Conservation (phyloP, 2,888 invertebrate species). For the Steinernema hermaphroditum region DNA sequence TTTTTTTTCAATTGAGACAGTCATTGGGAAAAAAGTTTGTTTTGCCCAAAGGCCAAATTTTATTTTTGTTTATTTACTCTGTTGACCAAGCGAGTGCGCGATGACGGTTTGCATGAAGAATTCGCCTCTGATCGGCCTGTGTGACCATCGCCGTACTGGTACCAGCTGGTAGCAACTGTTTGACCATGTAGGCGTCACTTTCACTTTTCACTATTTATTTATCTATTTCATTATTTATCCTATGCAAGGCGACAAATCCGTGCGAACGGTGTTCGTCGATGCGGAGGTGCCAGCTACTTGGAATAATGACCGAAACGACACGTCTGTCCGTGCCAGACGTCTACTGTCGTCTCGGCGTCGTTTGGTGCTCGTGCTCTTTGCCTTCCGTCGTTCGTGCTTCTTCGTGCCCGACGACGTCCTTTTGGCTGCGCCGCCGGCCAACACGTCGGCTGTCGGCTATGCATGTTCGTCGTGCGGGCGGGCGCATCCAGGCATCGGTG, state of each 20-base stretch:
- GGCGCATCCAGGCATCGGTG: conserved; percentile 23
- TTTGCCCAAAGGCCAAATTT: background rate
- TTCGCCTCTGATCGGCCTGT: background rate
- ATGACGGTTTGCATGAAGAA: background rate
- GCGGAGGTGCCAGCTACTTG: background rate
- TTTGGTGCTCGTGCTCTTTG: conserved; percentile 22
- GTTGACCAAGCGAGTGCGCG: conserved; percentile 12
- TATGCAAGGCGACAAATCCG: background rate
- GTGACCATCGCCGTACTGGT: background rate
- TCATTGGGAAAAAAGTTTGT: background rate
- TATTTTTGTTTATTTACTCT: conserved; percentile 17
- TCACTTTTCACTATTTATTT: conserved; percentile 6
- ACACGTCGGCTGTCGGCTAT: background rate
- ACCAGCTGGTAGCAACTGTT: conserved; percentile 25
- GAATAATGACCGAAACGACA: conserved; percentile 16
- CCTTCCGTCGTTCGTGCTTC: conserved; percentile 28
- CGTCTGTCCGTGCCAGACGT: conserved; percentile 27
- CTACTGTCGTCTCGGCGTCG: background rate
- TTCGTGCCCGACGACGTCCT: conserved; percentile 31
- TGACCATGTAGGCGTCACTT: background rate
- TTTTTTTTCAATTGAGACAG: too few species aligned
- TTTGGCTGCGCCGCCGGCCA: conserved; percentile 25
- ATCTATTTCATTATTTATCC: conserved; percentile 3
- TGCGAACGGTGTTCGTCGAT: background rate
- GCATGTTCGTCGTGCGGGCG: conserved; percentile 1